Evolutionary conservation across 1,140 invertebrate species (phyloP).

Genomic region (Brachionus manjavacas): DNA sequence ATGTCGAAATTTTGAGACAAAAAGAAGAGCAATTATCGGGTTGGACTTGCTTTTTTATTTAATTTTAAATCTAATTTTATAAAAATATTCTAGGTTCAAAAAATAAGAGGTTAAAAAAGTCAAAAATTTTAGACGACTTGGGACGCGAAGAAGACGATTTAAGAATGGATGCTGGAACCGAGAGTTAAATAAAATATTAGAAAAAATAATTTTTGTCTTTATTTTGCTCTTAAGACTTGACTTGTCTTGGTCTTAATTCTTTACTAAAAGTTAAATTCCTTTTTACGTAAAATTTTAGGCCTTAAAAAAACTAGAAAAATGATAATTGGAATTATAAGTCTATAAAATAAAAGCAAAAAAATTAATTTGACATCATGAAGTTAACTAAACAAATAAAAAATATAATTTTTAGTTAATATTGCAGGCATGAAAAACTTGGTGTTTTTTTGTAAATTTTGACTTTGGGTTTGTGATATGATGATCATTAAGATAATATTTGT

Average conservation of each 20-base stretch:
- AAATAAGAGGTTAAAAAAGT: conserved; percentile 26
- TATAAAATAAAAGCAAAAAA: too few species aligned
- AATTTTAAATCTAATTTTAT: neutral
- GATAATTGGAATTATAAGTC: too few species aligned
- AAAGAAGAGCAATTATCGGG: conserved; percentile 41
- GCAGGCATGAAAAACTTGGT: too few species aligned
- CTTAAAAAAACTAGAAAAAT: too few species aligned
- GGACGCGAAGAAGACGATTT: conserved; percentile 24
- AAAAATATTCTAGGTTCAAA: neutral
- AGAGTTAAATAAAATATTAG: neutral
- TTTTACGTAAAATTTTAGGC: too few species aligned
- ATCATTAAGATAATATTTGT: too few species aligned
- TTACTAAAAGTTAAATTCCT: too few species aligned
- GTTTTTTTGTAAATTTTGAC: too few species aligned
- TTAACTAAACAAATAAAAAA: too few species aligned
- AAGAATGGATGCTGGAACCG: neutral
- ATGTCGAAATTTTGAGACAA: conserved; percentile 30
- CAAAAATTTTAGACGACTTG: conserved; percentile 28
- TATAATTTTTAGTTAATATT: too few species aligned
- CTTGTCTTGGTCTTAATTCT: neutral
- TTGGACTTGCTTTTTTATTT: neutral
- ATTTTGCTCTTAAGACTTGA: conserved; percentile 2
- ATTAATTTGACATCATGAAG: too few species aligned
- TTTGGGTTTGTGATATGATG: too few species aligned
- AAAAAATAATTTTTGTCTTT: neutral